Conservation (phyloP, 1,140 invertebrate genomes). For the Vollenhovia emeryi region DNA sequence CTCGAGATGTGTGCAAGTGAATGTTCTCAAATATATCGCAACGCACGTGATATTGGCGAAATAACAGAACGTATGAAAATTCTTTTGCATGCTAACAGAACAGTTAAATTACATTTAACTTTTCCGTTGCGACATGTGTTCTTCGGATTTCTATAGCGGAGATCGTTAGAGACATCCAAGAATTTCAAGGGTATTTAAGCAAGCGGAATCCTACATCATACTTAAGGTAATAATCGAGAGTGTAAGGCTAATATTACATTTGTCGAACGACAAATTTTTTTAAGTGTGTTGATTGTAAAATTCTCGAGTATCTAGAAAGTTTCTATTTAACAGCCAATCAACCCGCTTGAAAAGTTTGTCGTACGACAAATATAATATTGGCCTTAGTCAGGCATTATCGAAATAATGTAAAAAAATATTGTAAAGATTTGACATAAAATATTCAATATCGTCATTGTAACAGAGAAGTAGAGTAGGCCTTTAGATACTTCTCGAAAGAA, state of each 20-base stretch:
- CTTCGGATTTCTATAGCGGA: neutral
- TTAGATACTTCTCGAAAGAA: too few species aligned
- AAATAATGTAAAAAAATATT: too few species aligned
- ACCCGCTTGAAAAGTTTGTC: too few species aligned
- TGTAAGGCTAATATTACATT: too few species aligned
- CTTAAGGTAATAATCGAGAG: neutral
- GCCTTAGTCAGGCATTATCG: neutral
- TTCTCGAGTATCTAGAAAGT: too few species aligned
- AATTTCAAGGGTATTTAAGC: slow-evolving; percentile 17
- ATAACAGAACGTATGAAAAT: neutral
- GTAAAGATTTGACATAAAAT: too few species aligned
- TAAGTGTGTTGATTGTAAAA: too few species aligned
- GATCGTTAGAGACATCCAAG: neutral
- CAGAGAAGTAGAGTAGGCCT: too few species aligned
- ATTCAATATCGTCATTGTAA: too few species aligned
- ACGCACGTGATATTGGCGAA: neutral
- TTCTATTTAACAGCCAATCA: too few species aligned
- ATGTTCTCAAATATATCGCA: neutral
- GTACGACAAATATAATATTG: too few species aligned
- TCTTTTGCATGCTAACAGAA: neutral
- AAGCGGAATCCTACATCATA: neutral
- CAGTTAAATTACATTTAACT: slow-evolving; percentile 4
- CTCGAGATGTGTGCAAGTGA: neutral
- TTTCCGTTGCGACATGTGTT: neutral
- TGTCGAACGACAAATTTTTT: too few species aligned